A percentile compares a stretch with the other conserved stretches of the same genome.
Evolutionary conservation across 2,113 vertebrate species (phyloP).

Genomic region (Platichthys stellatus): DNA sequence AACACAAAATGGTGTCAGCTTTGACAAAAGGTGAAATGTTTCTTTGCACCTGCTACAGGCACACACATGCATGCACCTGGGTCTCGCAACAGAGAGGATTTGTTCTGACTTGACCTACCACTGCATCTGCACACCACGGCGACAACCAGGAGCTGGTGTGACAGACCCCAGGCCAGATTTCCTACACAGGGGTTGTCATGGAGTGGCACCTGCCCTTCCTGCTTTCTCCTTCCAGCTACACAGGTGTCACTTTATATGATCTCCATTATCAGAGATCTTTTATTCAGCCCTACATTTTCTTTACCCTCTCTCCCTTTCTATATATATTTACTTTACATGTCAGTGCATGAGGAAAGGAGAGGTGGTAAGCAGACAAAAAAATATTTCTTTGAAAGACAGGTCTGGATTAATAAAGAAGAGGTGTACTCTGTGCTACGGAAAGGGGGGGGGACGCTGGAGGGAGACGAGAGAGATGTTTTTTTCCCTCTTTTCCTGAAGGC

Average conservation of each 20-base stretch:
- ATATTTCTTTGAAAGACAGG: slow-evolving; percentile 65
- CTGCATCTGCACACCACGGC: not conserved
- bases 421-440: slow-evolving; percentile 46
- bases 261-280: slow-evolving; percentile 20
- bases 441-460: slow-evolving; percentile 16
- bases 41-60: not conserved
- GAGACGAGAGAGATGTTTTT: slow-evolving; percentile 4
- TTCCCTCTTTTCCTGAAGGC: slow-evolving; percentile 32
- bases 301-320: slow-evolving; percentile 25
- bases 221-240: slow-evolving; percentile 4
- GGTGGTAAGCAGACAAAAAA: slow-evolving; percentile 63
- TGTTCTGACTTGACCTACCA: not conserved
- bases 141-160: not conserved
- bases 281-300: not conserved
- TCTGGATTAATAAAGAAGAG: slow-evolving; percentile 73
- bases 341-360: slow-evolving; percentile 48
- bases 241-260: slow-evolving; percentile 4
- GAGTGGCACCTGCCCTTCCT: not conserved
- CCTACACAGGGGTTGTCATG: not conserved
- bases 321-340: slow-evolving; percentile 30
- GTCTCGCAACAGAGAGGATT: not conserved
- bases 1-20: not conserved
- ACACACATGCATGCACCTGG: not conserved
- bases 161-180: not conserved
- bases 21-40: not conserved